These are phyloP conservation scores for Lampropteryx suffumata DNA, from an alignment of 2,888 invertebrate species.

Conservation along the genomic window DNA sequence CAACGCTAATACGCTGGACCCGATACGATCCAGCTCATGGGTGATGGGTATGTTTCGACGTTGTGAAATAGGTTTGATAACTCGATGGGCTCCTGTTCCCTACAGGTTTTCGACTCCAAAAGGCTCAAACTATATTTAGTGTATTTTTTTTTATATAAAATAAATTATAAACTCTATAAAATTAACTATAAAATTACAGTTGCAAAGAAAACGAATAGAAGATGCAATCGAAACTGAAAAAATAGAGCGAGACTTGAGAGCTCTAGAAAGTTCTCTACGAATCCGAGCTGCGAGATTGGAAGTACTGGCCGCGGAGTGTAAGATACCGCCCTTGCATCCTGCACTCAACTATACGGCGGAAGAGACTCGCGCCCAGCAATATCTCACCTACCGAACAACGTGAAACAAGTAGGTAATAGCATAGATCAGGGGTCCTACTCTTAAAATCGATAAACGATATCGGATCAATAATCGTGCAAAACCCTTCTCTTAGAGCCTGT, in stretches of 20 bases:
- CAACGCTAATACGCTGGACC: no score
- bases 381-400: constrained; percentile 34
- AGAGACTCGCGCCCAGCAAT: constrained; percentile 53
- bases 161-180: no score
- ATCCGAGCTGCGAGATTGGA: constrained; percentile 63
- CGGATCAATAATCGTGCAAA: no score
- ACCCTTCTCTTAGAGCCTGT: no score
- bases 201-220: constrained; percentile 65
- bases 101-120: no score
- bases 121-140: no score
- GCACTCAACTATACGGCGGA: constrained; percentile 49
- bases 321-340: constrained; percentile 56
- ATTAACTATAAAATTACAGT: constrained; percentile 40
- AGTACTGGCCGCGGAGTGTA: constrained; percentile 52
- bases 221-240: constrained; percentile 54
- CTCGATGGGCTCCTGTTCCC: no score
- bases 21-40: no score
- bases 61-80: no score
- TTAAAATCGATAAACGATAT: no score
- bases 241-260: constrained; percentile 43
- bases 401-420: constrained; percentile 1
- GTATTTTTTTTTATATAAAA: no score
- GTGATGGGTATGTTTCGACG: no score
- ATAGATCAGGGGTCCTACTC: neutral
- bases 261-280: constrained; percentile 52